A percentile compares a stretch with the other conserved stretches of the same genome.
Conservation (phyloP, 2,797 vertebrate genomes). For the Enteromius trimaculatus region DNA sequence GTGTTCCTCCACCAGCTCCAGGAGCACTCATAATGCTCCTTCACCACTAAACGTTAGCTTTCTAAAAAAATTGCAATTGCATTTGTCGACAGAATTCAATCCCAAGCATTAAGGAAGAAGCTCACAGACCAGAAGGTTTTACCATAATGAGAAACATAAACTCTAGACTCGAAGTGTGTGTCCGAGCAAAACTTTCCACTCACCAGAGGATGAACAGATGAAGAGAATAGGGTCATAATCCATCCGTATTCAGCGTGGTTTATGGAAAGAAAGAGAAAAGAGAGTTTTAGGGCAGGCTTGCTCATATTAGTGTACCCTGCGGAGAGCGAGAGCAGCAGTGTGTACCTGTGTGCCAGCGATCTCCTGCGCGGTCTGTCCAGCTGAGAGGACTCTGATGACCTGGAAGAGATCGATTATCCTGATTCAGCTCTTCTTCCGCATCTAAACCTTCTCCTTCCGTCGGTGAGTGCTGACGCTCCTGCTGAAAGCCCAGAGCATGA, state of each 20-base stretch:
- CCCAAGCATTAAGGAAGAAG: background rate
- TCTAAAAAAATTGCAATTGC: background rate
- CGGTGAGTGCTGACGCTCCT: constrained; percentile 51
- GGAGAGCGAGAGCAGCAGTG: background rate
- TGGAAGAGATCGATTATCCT: constrained; percentile 43
- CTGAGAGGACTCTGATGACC: background rate
- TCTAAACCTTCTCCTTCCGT: constrained; percentile 7
- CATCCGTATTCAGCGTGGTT: constrained; percentile 18
- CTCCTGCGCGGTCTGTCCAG: background rate
- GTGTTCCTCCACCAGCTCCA: background rate
- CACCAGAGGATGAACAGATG: constrained; percentile 21
- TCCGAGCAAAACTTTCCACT: background rate
- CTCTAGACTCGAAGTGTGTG: background rate
- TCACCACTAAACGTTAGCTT: background rate
- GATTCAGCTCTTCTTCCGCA: constrained; percentile 29
- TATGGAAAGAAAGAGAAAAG: constrained; percentile 19
- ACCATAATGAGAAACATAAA: background rate
- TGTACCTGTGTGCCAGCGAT: background rate
- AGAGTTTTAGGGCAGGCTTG: background rate
- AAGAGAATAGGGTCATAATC: constrained; percentile 23
- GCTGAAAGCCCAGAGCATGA: constrained; percentile 73
- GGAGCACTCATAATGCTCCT: background rate
- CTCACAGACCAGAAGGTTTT: background rate
- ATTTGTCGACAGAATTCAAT: background rate
- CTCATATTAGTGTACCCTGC: background rate